phyloP scores from a whole-genome alignment of 2,888 invertebrate genomes.

The Tromatobia lineatoria region DNA sequence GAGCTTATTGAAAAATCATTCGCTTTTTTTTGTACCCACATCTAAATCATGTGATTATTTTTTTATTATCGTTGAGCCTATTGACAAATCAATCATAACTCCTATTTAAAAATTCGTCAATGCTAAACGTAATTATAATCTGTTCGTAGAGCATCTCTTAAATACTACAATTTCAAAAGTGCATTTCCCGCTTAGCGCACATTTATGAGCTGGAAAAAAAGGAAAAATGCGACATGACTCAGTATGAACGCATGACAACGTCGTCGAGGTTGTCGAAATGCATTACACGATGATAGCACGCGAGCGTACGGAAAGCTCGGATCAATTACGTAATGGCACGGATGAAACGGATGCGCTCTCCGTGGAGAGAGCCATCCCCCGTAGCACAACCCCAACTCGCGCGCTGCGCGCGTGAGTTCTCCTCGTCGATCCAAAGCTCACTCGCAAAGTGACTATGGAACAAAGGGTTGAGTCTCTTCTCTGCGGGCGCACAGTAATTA shows the following conservation, averaged over 20 bases:
- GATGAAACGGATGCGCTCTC: constrained; percentile 56
- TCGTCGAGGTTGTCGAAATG: constrained; percentile 23
- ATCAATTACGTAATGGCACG: constrained; percentile 62
- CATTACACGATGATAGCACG: constrained; percentile 34
- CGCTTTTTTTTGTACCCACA: no score
- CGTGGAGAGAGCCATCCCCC: constrained; percentile 32
- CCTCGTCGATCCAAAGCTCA: constrained; percentile 61
- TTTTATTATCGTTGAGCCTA: no score
- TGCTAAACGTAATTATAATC: no score
- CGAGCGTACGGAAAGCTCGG: constrained; percentile 41
- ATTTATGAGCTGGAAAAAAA: background rate
- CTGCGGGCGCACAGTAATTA: constrained; percentile 84
- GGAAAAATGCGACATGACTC: background rate
- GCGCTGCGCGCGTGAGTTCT: constrained; percentile 32
- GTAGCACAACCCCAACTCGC: background rate
- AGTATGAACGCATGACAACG: background rate
- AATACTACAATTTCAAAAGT: background rate
- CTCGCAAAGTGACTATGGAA: constrained; percentile 84
- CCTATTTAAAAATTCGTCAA: no score
- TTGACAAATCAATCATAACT: no score
- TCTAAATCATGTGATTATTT: no score
- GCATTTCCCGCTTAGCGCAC: background rate
- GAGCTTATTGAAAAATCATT: no score
- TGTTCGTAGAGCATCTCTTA: no score
- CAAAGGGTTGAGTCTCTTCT: constrained; percentile 84